Conservation (phyloP, 2,888 invertebrate species). For the Drosophila basisetae region DNA sequence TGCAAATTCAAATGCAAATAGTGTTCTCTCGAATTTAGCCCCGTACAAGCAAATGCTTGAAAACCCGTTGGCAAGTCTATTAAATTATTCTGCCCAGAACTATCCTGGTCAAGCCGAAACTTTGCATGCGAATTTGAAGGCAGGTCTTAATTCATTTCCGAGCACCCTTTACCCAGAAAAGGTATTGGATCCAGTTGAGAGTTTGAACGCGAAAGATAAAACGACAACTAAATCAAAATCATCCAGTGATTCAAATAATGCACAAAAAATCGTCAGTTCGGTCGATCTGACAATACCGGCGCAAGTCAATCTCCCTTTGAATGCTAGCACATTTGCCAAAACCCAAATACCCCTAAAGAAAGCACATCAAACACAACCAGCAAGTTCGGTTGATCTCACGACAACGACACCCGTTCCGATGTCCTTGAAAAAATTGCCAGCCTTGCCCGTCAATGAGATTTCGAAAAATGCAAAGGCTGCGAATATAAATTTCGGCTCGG, state of each 20-base stretch:
- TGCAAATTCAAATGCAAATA: constrained; percentile 29
- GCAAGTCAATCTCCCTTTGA: not conserved
- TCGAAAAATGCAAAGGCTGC: constrained; percentile 12
- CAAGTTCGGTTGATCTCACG: constrained; percentile 32
- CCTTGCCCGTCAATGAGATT: constrained; percentile 8
- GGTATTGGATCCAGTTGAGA: constrained; percentile 27
- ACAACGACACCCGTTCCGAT: not conserved
- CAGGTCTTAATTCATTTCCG: constrained; percentile 9
- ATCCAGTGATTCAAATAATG: constrained; percentile 17
- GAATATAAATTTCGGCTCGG: constrained; percentile 26
- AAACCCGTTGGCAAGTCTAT: constrained; percentile 47
- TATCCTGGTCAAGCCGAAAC: constrained; percentile 32
- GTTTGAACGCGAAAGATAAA: constrained; percentile 30
- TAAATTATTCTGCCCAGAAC: constrained; percentile 41
- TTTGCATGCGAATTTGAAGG: constrained; percentile 26
- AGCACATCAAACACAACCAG: constrained; percentile 4
- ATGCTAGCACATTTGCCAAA: constrained; percentile 7
- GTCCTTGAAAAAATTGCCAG: constrained; percentile 5
- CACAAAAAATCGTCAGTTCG: constrained; percentile 20
- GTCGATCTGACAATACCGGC: constrained; percentile 42
- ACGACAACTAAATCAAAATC: constrained; percentile 12
- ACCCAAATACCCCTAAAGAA: constrained; percentile 7
- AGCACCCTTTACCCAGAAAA: constrained; percentile 24
- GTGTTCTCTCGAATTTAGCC: constrained; percentile 35
- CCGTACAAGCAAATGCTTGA: constrained; percentile 57